phyloP scores from a whole-genome alignment of 2,888 invertebrate species.

The Acanthosoma haemorrhoidale region DNA sequence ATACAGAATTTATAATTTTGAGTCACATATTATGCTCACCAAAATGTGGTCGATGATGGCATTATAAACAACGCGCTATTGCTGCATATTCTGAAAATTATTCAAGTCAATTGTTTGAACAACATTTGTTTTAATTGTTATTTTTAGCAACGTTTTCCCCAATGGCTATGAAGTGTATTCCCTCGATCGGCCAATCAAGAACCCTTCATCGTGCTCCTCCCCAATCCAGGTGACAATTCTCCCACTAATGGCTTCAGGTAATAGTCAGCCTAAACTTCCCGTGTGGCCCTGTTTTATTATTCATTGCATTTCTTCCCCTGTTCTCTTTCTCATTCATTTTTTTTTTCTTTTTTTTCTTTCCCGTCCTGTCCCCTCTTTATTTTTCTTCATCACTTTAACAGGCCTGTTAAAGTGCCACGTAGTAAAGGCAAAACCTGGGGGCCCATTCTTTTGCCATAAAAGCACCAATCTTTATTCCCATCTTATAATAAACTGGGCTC shows the following conservation, averaged over 20 bases:
- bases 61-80: no score
- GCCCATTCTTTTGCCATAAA: conserved; percentile 9
- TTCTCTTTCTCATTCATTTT: background rate
- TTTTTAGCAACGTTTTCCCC: background rate
- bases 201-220: no score
- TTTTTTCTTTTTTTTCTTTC: background rate
- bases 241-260: background rate
- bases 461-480: background rate
- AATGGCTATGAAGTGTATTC: background rate
- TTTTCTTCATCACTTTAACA: conserved; percentile 17
- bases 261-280: background rate
- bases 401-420: conserved; percentile 5
- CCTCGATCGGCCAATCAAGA: background rate
- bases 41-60: no score
- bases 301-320: conserved; percentile 23
- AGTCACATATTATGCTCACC: no score
- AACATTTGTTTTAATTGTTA: no score
- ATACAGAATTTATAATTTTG: no score
- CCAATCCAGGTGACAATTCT: background rate
- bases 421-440: background rate
- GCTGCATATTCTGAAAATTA: no score
- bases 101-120: no score
- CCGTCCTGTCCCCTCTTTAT: background rate
- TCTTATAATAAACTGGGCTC: background rate
- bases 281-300: conserved; percentile 11